Percentiles rank a stretch among this genome's conserved stretches.
Evolutionary conservation across 2,888 invertebrate species (phyloP).

Genomic region (Tenthredo livida): DNA sequence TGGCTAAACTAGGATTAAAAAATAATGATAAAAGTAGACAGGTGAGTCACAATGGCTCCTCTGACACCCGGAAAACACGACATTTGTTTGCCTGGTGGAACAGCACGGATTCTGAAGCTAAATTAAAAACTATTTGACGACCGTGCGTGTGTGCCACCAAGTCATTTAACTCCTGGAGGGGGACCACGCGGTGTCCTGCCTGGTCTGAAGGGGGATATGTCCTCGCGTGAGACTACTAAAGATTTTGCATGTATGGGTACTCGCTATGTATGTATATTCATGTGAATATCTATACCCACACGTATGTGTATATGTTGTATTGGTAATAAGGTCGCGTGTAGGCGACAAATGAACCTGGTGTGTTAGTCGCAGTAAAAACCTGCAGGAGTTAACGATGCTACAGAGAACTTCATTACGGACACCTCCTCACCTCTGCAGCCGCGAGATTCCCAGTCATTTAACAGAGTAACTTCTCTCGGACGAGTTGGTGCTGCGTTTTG

Average conservation of each 20-base stretch:
- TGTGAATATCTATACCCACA: neutral
- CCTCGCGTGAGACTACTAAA: conserved; percentile 35
- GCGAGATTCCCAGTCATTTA: conserved; percentile 43
- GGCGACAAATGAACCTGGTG: conserved; percentile 67
- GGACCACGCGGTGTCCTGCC: neutral
- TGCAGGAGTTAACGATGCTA: conserved; percentile 69
- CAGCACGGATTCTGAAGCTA: conserved; percentile 12
- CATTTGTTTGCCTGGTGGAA: conserved; percentile 23
- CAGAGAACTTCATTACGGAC: conserved; percentile 68
- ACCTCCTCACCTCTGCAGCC: conserved; percentile 50
- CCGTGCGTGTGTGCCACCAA: neutral
- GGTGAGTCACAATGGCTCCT: conserved; percentile 1
- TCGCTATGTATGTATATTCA: neutral
- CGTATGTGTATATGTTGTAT: neutral
- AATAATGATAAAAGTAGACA: neutral
- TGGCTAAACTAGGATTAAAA: neutral
- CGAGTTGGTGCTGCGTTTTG: conserved; percentile 34
- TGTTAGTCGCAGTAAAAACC: conserved; percentile 65
- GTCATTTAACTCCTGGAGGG: neutral
- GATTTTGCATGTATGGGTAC: neutral
- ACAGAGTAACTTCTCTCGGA: conserved; percentile 43
- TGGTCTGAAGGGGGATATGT: neutral
- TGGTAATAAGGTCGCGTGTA: conserved; percentile 12
- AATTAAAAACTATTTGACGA: conserved; percentile 37
- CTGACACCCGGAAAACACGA: conserved; percentile 15